Conservation (phyloP, 1,140 invertebrate genomes). For the Solen grandis region DNA sequence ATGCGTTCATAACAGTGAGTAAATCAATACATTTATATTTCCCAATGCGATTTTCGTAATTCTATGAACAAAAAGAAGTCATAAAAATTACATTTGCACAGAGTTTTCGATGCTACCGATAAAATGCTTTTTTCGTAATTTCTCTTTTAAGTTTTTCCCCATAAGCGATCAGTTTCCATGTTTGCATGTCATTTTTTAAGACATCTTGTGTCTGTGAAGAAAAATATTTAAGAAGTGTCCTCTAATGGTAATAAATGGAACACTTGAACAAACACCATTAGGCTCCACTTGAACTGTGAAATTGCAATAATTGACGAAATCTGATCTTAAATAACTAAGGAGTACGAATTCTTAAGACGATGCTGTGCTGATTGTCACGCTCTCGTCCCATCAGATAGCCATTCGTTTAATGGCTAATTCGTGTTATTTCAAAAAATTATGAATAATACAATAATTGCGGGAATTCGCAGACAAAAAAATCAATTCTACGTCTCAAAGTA, state of each 20-base stretch:
- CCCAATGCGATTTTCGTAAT: too few relatives aligned
- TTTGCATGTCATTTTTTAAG: too few relatives aligned
- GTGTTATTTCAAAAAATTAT: slow-evolving; percentile 31
- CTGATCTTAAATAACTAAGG: background rate
- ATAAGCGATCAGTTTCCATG: too few relatives aligned
- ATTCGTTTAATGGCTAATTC: background rate
- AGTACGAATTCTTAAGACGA: background rate
- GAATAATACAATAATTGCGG: slow-evolving; percentile 18
- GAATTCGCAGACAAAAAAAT: slow-evolving; percentile 2
- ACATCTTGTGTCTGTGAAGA: too few relatives aligned
- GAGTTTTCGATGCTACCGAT: too few relatives aligned
- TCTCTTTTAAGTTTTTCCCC: too few relatives aligned
- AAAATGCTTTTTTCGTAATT: too few relatives aligned
- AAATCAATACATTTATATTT: too few relatives aligned
- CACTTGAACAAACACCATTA: background rate
- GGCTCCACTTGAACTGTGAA: background rate
- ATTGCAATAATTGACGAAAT: background rate
- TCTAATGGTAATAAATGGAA: background rate
- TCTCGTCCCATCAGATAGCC: background rate
- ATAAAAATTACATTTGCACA: too few relatives aligned
- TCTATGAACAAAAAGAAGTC: too few relatives aligned
- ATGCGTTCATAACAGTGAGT: too few relatives aligned
- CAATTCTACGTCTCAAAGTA: background rate
- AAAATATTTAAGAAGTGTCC: background rate
- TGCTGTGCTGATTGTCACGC: background rate